Conservation (phyloP, 2,888 invertebrate species). For the Microctonus hyperodae region DNA sequence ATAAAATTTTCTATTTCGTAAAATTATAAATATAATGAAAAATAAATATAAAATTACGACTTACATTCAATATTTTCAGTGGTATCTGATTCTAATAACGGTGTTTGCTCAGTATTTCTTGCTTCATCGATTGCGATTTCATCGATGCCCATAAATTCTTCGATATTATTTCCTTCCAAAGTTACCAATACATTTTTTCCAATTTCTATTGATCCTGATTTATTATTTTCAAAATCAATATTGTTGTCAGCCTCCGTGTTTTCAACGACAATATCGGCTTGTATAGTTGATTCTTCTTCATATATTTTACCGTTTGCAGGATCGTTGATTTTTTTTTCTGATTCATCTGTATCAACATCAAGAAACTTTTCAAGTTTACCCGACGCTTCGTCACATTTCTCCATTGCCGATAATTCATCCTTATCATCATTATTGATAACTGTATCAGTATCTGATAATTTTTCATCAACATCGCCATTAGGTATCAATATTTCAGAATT, state of each 20-base stretch:
- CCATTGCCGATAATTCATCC: constrained; percentile 11
- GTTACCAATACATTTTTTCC: constrained; percentile 10
- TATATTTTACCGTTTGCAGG: not conserved
- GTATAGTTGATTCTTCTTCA: not conserved
- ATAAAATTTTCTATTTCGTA: not conserved
- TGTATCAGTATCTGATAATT: not conserved
- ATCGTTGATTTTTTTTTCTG: not conserved
- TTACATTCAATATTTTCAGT: not conserved
- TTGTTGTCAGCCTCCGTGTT: not conserved
- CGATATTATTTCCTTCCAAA: not conserved
- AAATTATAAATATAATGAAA: not conserved
- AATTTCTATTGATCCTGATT: not conserved
- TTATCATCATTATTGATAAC: not conserved
- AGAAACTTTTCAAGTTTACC: not conserved
- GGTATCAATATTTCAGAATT: not conserved
- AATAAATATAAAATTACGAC: not conserved
- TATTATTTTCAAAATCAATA: not conserved
- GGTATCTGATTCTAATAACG: not conserved
- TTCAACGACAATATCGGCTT: not conserved
- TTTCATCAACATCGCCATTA: not conserved
- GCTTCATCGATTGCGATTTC: not conserved
- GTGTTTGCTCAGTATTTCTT: not conserved
- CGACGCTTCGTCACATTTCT: not conserved
- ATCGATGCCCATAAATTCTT: constrained; percentile 1
- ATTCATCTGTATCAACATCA: constrained; percentile 11